These are phyloP conservation scores for Cotesia glomerata DNA, from an alignment of 1,140 invertebrate species.

Conservation along the genomic window DNA sequence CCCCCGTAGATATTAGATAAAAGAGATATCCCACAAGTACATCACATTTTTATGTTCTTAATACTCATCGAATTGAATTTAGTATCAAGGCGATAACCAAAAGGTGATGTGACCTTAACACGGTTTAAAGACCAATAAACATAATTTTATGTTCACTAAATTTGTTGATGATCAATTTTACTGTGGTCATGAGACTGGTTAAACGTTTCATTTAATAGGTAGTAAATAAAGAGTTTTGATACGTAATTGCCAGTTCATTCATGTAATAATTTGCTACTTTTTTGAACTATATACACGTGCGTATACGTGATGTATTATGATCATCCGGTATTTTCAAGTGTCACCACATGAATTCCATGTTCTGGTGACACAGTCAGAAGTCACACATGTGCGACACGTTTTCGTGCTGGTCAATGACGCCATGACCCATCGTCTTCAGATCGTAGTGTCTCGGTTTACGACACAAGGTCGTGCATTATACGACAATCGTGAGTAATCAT, in stretches of 20 bases:
- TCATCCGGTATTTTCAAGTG: constrained; percentile 20
- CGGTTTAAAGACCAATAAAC: constrained; percentile 10
- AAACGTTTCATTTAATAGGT: background rate
- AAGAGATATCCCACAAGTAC: background rate
- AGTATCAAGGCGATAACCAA: background rate
- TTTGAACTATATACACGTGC: background rate
- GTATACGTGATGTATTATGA: background rate
- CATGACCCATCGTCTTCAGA: constrained; percentile 3
- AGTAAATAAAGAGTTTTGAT: too few relatives aligned
- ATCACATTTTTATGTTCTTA: background rate
- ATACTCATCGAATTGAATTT: constrained; percentile 32
- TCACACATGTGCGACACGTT: constrained; percentile 24
- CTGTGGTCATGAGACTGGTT: background rate
- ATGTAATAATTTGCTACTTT: constrained; percentile 4
- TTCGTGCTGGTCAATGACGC: constrained; percentile 26
- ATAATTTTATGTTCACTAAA: background rate
- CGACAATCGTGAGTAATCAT: constrained; percentile 61
- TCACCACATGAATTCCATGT: constrained; percentile 24
- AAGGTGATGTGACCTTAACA: constrained; percentile 18
- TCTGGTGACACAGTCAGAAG: constrained; percentile 23
- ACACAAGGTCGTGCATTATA: constrained; percentile 62
- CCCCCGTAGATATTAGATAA: background rate
- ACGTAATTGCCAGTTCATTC: background rate
- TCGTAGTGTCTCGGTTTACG: constrained; percentile 52
- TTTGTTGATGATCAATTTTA: constrained; percentile 15